phyloP scores from a whole-genome alignment of 2,797 vertebrate genomes.

The Helicolenus hilgendorfi region DNA sequence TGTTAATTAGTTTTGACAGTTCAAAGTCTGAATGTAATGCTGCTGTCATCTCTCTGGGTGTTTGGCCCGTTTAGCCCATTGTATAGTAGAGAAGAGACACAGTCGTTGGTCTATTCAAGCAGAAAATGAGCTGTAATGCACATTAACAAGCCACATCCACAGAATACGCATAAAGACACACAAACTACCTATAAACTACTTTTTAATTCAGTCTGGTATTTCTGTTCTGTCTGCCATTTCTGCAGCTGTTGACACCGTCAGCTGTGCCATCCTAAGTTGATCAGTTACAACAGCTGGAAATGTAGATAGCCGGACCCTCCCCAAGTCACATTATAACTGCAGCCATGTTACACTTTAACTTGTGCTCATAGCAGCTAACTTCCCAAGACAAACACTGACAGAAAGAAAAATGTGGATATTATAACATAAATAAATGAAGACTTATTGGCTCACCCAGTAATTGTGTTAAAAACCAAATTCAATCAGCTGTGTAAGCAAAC shows the following conservation, averaged over 20 bases:
- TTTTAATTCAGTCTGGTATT: background rate
- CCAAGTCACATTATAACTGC: background rate
- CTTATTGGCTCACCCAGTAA: background rate
- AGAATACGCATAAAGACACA: background rate
- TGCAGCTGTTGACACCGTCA: slow-evolving; percentile 53
- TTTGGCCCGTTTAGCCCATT: slow-evolving; percentile 49
- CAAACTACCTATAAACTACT: background rate
- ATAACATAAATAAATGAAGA: background rate
- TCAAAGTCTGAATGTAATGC: slow-evolving; percentile 63
- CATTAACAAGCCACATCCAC: background rate
- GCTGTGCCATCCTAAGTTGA: slow-evolving; percentile 46
- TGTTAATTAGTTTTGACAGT: slow-evolving; percentile 53
- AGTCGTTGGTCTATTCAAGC: slow-evolving; percentile 3
- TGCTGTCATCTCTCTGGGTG: slow-evolving; percentile 33
- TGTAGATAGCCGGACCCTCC: background rate
- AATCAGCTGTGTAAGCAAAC: background rate
- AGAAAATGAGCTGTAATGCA: slow-evolving; percentile 8
- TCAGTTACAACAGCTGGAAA: slow-evolving; percentile 69
- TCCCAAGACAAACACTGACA: background rate
- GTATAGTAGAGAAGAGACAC: background rate
- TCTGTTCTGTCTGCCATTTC: background rate
- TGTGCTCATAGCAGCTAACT: background rate
- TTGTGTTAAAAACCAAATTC: background rate
- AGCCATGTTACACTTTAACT: background rate
- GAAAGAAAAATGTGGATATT: background rate